Evolutionary conservation across 2,113 vertebrate genomes (phyloP), one percentile per base, ranked within the genome.

Genomic region (Mesitornis unicolor): DNA sequence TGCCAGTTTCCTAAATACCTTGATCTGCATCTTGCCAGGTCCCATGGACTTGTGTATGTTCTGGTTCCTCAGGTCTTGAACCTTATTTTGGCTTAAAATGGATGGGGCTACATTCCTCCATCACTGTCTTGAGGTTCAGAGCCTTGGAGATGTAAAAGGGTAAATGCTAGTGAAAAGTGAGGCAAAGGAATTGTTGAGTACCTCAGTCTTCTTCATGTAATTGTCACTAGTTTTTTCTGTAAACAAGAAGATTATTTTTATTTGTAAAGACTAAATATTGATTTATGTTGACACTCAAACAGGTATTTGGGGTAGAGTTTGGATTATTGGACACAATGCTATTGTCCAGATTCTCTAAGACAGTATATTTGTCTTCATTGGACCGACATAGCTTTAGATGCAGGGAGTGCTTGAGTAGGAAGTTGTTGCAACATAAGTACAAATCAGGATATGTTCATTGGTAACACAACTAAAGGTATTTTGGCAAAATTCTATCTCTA

Each of bases 381-480:
- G 10, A 2, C 3, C 61, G 26, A 64, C 3, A 8, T 9, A 60
- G n/a, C 8, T 89, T 53, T 31, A 74, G 10, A 12, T 53, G 13
- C 16, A 64, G 17, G 18, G 16, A 61, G 16, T 5, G 16, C 69
- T 31, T 86, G 31, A 65, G 11, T 9, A 87, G 42, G 28, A 92
- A 81, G 9, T 7, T 77, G 25, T 7, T 65, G 8, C 4, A 2
- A 38, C 0, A 0, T 6, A 38, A 42, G 11, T 42, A 26, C 16
- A 80, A 71, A 48, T 10, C 5, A 71, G 9, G 29, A 5, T 84
- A 33, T 35, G 5, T 38, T 71, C 5, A 24, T 3, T 59, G 12
- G 42, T 35, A 79, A 82, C 5, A 40, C 8, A 76, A 4, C 10
- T 33, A 50, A 38, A 85, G 11, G 2, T 38, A 4, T 50, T 86